Percentiles rank a stretch among this genome's conserved stretches.
These are phyloP conservation scores for Spodoptera littoralis DNA, from an alignment of 2,888 invertebrate species.

Conservation along the genomic window DNA sequence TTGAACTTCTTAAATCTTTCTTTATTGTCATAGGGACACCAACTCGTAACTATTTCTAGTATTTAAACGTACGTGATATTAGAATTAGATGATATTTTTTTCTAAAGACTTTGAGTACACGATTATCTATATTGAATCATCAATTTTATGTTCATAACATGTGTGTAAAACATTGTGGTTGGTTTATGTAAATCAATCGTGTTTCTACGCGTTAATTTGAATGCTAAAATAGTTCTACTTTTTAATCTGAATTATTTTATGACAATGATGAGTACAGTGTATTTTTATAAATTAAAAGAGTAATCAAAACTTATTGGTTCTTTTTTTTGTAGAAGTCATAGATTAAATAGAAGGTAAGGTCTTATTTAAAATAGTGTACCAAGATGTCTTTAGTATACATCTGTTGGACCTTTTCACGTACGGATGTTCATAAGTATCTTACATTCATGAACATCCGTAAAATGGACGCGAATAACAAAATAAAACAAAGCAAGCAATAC, in stretches of 20 bases:
- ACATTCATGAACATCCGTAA: too few relatives aligned
- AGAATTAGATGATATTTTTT: slow-evolving; percentile 1
- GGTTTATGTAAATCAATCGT: not conserved
- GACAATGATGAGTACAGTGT: too few relatives aligned
- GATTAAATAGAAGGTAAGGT: not conserved
- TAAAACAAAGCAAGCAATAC: too few relatives aligned
- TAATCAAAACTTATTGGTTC: too few relatives aligned
- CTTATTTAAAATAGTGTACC: slow-evolving; percentile 20
- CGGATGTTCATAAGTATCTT: too few relatives aligned
- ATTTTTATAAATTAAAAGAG: too few relatives aligned
- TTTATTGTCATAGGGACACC: slow-evolving; percentile 49
- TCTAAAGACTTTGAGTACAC: not conserved
- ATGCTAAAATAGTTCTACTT: not conserved
- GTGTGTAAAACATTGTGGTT: not conserved
- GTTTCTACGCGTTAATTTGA: not conserved
- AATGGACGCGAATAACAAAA: too few relatives aligned
- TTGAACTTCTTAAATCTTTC: slow-evolving; percentile 15
- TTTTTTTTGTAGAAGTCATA: too few relatives aligned
- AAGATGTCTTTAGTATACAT: too few relatives aligned
- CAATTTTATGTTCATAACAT: not conserved
- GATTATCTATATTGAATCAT: not conserved
- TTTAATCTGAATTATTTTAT: not conserved
- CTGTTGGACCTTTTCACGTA: too few relatives aligned
- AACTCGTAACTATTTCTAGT: slow-evolving; percentile 41
- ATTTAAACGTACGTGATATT: slow-evolving; percentile 20